Evolutionary conservation across 1,140 invertebrate genomes (phyloP), one percentile per base, ranked within the genome.

Genomic region (Formica selysi): DNA sequence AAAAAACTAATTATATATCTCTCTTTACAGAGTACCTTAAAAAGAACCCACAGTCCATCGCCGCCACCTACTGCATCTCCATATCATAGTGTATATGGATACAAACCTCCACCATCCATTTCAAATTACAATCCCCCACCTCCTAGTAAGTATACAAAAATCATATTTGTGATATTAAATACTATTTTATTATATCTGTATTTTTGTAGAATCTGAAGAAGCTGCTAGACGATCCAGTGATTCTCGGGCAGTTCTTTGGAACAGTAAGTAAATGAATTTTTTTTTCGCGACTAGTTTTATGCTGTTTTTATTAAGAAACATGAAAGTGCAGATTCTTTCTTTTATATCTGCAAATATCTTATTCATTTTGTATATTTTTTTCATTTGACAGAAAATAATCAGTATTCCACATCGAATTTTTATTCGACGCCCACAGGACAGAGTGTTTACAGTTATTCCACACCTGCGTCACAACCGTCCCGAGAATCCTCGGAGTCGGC

Each of bases 231-330:
- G 96, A 93, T 96, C 97, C 93, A 97, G 97, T 92, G 97, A 97
- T 96, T 96, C 97, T 90, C 96, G 97, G 93, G 97, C 97, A 88
- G 97, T 98, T 91, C 96, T 97, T 90, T 98, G 97, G 97, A 97
- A 97, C 95, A 97, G 97, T 98, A 95, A 97, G 97, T 91, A 44
- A 87, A 73, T 79, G 79, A 87, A 78, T 13, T 54, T 89, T 3
- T n/a, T 73, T 61, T 78, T 26, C 26, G 59, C 62, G 11, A 85
- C 41, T 26, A 70, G 85, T 26, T 36, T 65, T 85, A 5, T 68
- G 73, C 51, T 16, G 67, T 87, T 85, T 26, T 11, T 16, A 19
- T 19, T 11, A 67, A 64, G 70, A 62, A 16, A 61, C 22, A n/a
- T 10, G 2, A 76, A 11, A 26, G 0, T 3, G 2, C 71, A 61